A percentile compares a stretch with the other conserved stretches of the same genome.
Evolutionary conservation across 2,888 invertebrate genomes (phyloP).

Genomic region (Philaethria dido): DNA sequence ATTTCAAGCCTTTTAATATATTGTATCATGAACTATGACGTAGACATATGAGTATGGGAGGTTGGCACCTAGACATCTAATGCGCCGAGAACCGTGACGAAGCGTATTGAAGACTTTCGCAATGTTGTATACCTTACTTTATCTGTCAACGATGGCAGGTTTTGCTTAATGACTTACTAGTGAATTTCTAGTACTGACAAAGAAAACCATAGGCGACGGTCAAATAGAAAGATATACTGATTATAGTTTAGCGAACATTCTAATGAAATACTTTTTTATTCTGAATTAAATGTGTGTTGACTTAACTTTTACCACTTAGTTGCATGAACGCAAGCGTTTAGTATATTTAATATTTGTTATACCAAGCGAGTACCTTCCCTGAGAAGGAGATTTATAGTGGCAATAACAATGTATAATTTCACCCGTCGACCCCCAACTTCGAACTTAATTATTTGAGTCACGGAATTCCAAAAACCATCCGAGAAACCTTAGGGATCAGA

Average conservation of each 20-base stretch:
- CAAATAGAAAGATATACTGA: background rate
- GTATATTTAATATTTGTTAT: slow-evolving; percentile 58
- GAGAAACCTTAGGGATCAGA: slow-evolving; percentile 74
- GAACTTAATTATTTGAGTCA: slow-evolving; percentile 82
- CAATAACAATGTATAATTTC: slow-evolving; percentile 81
- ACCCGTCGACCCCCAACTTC: slow-evolving; percentile 70
- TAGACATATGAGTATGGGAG: slow-evolving; percentile 66
- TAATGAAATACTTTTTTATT: background rate
- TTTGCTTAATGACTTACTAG: slow-evolving; percentile 3
- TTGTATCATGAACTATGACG: slow-evolving; percentile 65
- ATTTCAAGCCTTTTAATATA: slow-evolving; percentile 34
- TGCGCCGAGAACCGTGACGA: slow-evolving; percentile 66
- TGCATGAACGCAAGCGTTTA: slow-evolving; percentile 32
- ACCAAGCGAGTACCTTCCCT: slow-evolving; percentile 67
- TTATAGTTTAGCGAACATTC: background rate
- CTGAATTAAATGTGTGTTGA: background rate
- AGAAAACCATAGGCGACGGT: background rate
- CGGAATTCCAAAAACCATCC: slow-evolving; percentile 77
- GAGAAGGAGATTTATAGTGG: slow-evolving; percentile 79
- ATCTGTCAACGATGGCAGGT: slow-evolving; percentile 13
- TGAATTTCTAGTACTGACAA: background rate
- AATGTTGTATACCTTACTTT: slow-evolving; percentile 58
- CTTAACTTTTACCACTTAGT: slow-evolving; percentile 31
- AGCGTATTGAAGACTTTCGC: slow-evolving; percentile 69
- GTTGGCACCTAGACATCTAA: slow-evolving; percentile 61